Conservation (phyloP, 2,888 invertebrate genomes). For the Drosophila sordidapex region DNA sequence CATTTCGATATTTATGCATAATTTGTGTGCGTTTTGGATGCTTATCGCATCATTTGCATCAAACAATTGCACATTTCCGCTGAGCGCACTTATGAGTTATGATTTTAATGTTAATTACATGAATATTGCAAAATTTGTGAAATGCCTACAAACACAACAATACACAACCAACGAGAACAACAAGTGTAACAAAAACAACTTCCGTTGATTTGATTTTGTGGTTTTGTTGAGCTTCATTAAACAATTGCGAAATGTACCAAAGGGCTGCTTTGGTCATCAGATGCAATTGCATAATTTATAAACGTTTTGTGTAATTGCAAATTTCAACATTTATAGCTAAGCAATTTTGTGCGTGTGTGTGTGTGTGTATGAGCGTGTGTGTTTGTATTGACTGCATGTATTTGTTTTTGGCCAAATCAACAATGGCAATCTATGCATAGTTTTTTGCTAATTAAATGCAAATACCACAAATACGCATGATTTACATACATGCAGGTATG, state of each 20-base stretch:
- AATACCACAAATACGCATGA: constrained; percentile 42
- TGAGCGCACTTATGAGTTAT: constrained; percentile 62
- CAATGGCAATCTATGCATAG: constrained; percentile 62
- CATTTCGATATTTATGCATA: constrained; percentile 44
- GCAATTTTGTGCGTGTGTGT: constrained; percentile 52
- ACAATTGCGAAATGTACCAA: constrained; percentile 43
- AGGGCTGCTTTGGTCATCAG: background rate
- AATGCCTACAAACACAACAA: constrained; percentile 27
- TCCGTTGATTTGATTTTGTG: constrained; percentile 78
- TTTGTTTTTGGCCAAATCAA: constrained; percentile 47
- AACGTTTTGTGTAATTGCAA: constrained; percentile 72
- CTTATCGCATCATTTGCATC: constrained; percentile 44
- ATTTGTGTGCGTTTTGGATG: constrained; percentile 25
- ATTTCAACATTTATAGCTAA: constrained; percentile 68
- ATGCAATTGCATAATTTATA: constrained; percentile 71
- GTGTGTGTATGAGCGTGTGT: constrained; percentile 1
- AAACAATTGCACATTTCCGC: constrained; percentile 69
- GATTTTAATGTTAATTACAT: constrained; percentile 76
- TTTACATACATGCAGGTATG: background rate
- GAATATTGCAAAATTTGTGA: constrained; percentile 56
- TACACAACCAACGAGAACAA: constrained; percentile 26
- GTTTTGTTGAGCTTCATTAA: constrained; percentile 70
- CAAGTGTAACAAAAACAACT: constrained; percentile 49
- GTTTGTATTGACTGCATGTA: background rate
- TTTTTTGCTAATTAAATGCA: constrained; percentile 78